These are phyloP conservation scores for Clepsis dumicolana DNA, from an alignment of 2,888 invertebrate genomes.

Conservation along the genomic window DNA sequence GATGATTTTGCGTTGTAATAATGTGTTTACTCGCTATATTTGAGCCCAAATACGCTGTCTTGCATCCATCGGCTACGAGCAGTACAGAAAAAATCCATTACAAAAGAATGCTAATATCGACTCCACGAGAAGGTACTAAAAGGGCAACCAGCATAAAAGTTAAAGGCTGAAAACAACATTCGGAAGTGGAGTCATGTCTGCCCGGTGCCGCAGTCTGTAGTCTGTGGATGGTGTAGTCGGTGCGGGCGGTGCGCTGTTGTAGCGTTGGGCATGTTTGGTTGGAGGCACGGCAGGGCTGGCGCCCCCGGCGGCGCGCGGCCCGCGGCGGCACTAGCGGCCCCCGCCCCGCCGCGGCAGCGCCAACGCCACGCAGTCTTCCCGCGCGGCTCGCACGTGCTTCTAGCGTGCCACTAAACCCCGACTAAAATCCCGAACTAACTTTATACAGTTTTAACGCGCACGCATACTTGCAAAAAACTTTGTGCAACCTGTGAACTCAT, in stretches of 20 bases:
- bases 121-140: background rate
- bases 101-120: background rate
- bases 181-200: constrained; percentile 26
- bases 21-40: background rate
- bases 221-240: background rate
- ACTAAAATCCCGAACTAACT: constrained; percentile 35
- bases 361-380: constrained; percentile 86
- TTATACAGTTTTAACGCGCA: constrained; percentile 17
- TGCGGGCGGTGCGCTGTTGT: background rate
- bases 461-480: constrained; percentile 27
- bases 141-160: background rate
- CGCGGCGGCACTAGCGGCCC: constrained; percentile 46
- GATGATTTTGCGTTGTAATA: too few relatives aligned
- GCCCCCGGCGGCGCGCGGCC: constrained; percentile 55
- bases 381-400: constrained; percentile 83
- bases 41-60: background rate
- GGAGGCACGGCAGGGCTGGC: constrained; percentile 58
- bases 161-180: constrained; percentile 3
- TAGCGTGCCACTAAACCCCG: constrained; percentile 61
- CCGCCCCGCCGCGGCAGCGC: constrained; percentile 70
- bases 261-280: constrained; percentile 31
- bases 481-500: constrained; percentile 57
- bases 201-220: background rate
- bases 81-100: background rate
- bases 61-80: background rate